These are phyloP conservation scores for Anseranas semipalmata DNA, from an alignment of 2,113 vertebrate genomes.

Conservation along the genomic window DNA sequence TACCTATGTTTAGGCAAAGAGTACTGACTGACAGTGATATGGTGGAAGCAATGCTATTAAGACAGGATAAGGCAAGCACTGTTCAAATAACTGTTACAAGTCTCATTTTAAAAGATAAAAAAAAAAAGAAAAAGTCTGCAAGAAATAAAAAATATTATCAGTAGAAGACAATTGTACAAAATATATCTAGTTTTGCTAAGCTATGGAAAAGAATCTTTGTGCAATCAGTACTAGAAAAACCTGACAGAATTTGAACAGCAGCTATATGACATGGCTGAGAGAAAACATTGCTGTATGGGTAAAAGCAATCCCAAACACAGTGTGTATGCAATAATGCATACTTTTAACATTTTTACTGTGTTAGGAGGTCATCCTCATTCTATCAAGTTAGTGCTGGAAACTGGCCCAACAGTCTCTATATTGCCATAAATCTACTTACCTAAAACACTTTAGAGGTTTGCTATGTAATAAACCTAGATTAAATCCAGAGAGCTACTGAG, in stretches of 20 bases:
- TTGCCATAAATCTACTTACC: not conserved
- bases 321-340: accelerated
- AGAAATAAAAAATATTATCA: not conserved
- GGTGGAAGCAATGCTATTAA: not conserved
- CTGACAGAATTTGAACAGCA: not conserved
- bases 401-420: not conserved
- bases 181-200: not conserved
- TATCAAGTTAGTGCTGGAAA: not conserved
- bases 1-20: not conserved
- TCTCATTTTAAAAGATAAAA: not conserved
- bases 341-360: not conserved
- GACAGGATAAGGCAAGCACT: not conserved
- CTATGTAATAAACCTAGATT: not conserved
- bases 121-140: not conserved
- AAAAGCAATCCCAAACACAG: not conserved
- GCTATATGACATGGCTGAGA: not conserved
- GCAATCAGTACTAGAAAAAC: not conserved
- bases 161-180: not conserved
- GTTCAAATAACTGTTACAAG: not conserved
- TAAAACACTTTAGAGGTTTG: not conserved
- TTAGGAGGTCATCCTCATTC: not conserved
- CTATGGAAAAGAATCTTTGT: not conserved
- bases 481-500: not conserved
- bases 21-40: not conserved
- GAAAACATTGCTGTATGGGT: not conserved